Base-by-base conservation (phyloP, 2,888 invertebrate genomes). In the Tineola bisselliella region DNA sequence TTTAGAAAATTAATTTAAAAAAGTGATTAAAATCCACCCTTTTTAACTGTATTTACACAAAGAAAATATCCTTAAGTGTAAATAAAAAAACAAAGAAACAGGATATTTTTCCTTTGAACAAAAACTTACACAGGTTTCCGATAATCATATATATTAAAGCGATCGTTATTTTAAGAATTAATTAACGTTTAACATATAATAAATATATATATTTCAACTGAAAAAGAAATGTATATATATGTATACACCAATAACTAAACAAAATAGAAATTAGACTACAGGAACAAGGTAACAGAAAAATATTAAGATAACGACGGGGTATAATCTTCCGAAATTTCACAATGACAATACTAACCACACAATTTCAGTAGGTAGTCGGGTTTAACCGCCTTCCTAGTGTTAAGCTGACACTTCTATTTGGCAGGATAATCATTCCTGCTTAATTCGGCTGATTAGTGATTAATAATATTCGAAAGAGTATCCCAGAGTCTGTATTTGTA, bases 201-300 rank as follows among this genome's bases (percentile, higher is more conserved):
- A 15, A 11, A 33, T 33, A 58, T 19, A 30, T 30, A 25, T 17
- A 59, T 17, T 56, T 25, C 6, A 25, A 25, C 6, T 25, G 2
- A 25, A 25, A 25, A 25, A 25, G 6, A 19, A 25, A 12, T 33
- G 15, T 3, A 59, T n/a, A n/a, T n/a, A n/a, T n/a, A n/a, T n/a
- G n/a, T n/a, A n/a, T n/a, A n/a, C n/a, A n/a, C n/a, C n/a, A 25
- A 4, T 25, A 62, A 75, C 79, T 69, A 76, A 77, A 75, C 80
- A 82, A 86, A 84, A 81, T 84, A 84, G 82, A 76, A 77, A 86
- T 83, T 83, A 82, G 81, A 82, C 81, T 83, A 84, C 84, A 84
- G 84, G 84, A 86, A 86, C 82, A 84, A 84, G 83, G 78, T 80
- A 86, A 84, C 81, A 84, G 84, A 68, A 82, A 82, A 77, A 84